Percentiles rank a stretch among this genome's conserved stretches.
phyloP scores from a whole-genome alignment of 1,140 invertebrate genomes.

The Sminthurinus signatus region DNA sequence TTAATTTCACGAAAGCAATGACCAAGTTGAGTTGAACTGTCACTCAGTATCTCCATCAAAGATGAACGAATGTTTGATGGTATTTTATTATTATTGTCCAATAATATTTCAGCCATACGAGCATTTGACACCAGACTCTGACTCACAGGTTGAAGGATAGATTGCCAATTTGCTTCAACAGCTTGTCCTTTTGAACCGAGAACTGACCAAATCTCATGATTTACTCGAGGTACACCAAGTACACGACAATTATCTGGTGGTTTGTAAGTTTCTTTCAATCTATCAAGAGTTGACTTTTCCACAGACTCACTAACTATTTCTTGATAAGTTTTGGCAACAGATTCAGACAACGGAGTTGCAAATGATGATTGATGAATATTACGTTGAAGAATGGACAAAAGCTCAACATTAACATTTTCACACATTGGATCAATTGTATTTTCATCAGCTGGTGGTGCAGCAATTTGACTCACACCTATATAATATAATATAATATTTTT shows the following conservation, averaged over 20 bases:
- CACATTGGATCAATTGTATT: too few species aligned
- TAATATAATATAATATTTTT: too few species aligned
- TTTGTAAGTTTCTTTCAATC: not conserved
- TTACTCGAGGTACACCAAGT: not conserved
- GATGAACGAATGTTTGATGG: not conserved
- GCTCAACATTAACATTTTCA: too few species aligned
- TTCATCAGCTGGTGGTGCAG: too few species aligned
- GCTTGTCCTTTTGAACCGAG: not conserved
- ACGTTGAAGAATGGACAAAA: too few species aligned
- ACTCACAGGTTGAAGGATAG: not conserved
- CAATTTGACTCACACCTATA: too few species aligned
- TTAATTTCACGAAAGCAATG: not conserved
- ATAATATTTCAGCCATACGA: not conserved
- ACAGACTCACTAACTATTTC: too few species aligned
- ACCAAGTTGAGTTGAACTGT: not conserved
- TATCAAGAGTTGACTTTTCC: too few species aligned
- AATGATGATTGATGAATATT: too few species aligned
- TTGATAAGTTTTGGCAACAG: too few species aligned
- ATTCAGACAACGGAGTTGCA: too few species aligned
- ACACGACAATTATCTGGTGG: not conserved
- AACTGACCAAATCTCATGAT: not conserved
- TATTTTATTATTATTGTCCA: not conserved
- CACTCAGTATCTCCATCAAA: not conserved
- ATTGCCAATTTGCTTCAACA: not conserved
- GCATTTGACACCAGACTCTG: not conserved